Evolutionary conservation across 2,888 invertebrate species (phyloP).

Genomic region (Camptogramma bilineatum): DNA sequence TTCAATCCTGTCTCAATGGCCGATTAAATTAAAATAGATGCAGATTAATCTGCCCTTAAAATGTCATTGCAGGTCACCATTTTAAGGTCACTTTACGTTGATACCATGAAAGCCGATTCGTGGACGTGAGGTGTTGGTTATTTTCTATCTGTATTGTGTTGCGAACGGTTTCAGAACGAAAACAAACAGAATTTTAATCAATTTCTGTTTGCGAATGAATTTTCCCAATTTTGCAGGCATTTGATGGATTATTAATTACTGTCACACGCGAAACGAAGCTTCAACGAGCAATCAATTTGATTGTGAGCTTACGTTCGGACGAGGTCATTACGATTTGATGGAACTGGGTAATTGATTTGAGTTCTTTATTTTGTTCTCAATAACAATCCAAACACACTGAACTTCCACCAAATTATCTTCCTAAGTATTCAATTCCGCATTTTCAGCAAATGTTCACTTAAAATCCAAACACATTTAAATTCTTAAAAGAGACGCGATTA

Average conservation of each 20-base stretch:
- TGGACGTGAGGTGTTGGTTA: neutral
- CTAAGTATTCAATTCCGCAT: neutral
- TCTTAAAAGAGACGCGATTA: too few relatives aligned
- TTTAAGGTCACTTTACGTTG: too few relatives aligned
- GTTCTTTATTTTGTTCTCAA: slow-evolving; percentile 10
- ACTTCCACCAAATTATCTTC: neutral
- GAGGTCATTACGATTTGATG: slow-evolving; percentile 12
- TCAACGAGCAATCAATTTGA: slow-evolving; percentile 23
- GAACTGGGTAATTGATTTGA: slow-evolving; percentile 14
- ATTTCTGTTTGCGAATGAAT: slow-evolving; percentile 29
- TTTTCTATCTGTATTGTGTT: neutral
- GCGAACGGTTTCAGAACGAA: slow-evolving; percentile 5
- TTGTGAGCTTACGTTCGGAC: slow-evolving; percentile 5
- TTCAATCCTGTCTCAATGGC: too few relatives aligned
- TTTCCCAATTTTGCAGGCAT: slow-evolving; percentile 9
- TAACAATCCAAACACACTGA: neutral
- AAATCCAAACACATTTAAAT: too few relatives aligned
- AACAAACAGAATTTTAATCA: slow-evolving; percentile 35
- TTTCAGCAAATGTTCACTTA: too few relatives aligned
- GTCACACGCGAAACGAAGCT: slow-evolving; percentile 17
- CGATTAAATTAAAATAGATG: too few relatives aligned
- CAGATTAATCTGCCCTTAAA: too few relatives aligned
- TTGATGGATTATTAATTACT: slow-evolving; percentile 23
- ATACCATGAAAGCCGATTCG: neutral
- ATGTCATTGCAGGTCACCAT: too few relatives aligned